Base-by-base conservation (phyloP, 1,140 invertebrate species). In the Cylas formicarius region DNA sequence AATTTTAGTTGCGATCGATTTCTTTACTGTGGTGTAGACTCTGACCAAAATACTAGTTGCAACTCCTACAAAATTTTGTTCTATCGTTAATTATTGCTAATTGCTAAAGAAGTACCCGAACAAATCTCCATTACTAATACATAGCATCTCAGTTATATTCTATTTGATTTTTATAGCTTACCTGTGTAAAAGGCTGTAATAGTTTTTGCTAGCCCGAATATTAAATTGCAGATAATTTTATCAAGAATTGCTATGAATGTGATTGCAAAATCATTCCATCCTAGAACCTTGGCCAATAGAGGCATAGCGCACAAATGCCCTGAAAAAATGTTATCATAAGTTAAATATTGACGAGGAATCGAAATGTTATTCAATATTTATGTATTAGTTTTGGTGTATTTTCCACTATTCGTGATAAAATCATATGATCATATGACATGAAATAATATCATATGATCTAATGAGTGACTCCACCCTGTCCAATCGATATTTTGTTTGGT, bases 1-100 rank as follows among this genome's bases (percentile, higher is more conserved):
- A 2, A 75, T 61, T 61, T 78, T 77, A 1, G 75, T 76, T 1
- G 73, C 71, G 34, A 77, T 52, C 2, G 75, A 74, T 48, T 73
- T 63, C 18, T 75, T 69, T 1, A 69, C 69, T 3, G 73, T 72
- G 4, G 65, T 58, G 27, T 70, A 71, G 3, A 70, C 62, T 21
- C 67, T 71, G 20, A 71, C 73, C 26, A 77, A 67, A 20, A 77
- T 65, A 47, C 74, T 72, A 9, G 76, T 63, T 3, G 65, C 55
- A 23, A 45, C 48, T 2, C 50, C 59, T 63, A 37, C 44, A 57
- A 44, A 27, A 20, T n/a, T 11, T 16, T 1, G 5, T 31, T 29
- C 20, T 20, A 11, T 8, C 11, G 20, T 14, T 0, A 36, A n/a
- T n/a, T n/a, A n/a, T 39, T 10, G 11, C 9, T 4, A 42, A 18